Conservation (phyloP, 2,888 invertebrate species). For the Peribatodes rhomboidaria region DNA sequence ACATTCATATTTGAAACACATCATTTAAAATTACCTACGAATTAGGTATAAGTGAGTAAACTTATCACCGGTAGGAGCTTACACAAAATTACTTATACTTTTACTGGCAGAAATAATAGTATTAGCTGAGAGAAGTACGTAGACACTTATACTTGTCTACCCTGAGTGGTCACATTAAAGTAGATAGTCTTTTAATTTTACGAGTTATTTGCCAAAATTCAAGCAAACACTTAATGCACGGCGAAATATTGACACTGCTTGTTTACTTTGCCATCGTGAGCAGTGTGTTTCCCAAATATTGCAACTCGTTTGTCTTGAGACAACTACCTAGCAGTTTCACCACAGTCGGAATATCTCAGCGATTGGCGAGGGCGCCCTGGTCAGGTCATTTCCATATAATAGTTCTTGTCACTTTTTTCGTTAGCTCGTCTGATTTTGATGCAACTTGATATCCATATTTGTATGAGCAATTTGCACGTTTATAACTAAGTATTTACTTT, state of each 20-base stretch:
- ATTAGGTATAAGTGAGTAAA: neutral
- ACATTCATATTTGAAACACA: neutral
- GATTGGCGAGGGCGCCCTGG: too few relatives aligned
- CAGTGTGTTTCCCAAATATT: constrained; percentile 72
- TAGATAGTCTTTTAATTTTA: constrained; percentile 19
- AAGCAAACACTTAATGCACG: constrained; percentile 23
- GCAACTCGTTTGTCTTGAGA: constrained; percentile 66
- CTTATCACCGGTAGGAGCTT: too few relatives aligned
- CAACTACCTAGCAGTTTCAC: constrained; percentile 47
- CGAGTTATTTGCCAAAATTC: constrained; percentile 33
- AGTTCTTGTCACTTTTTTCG: too few relatives aligned
- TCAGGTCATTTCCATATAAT: neutral
- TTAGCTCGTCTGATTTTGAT: too few relatives aligned
- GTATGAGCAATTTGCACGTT: too few relatives aligned
- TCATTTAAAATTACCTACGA: neutral
- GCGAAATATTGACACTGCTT: constrained; percentile 34
- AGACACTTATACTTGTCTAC: neutral
- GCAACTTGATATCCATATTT: too few relatives aligned
- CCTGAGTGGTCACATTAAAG: neutral
- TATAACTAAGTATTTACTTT: too few relatives aligned
- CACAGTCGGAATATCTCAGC: neutral
- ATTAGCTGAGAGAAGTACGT: neutral
- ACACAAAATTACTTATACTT: too few relatives aligned
- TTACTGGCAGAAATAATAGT: too few relatives aligned
- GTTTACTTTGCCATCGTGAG: constrained; percentile 41